Percentiles rank a stretch among this genome's conserved stretches.
Evolutionary conservation across 2,797 vertebrate genomes (phyloP).

Genomic region (Xiphorhynchus erythropygius): DNA sequence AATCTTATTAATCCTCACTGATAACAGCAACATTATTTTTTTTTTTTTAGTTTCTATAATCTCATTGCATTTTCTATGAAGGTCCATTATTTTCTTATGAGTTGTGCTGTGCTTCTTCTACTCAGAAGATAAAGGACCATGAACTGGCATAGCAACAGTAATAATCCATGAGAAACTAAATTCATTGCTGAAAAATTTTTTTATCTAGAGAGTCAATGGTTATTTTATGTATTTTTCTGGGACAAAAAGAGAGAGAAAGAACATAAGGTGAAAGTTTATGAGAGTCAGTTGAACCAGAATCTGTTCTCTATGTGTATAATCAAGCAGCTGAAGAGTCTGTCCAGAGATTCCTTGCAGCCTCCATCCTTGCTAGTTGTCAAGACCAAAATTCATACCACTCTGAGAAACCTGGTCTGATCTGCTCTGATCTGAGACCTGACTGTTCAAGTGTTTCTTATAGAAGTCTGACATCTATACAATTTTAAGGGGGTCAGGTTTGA

Average conservation of each 20-base stretch:
- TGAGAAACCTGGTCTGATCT: neutral
- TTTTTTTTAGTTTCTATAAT: neutral
- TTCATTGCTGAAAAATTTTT: neutral
- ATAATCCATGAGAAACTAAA: neutral
- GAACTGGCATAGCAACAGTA: neutral
- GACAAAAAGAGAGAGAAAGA: neutral
- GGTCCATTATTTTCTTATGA: neutral
- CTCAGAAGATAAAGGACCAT: neutral
- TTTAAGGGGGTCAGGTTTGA: neutral
- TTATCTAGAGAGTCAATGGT: neutral
- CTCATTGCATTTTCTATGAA: neutral
- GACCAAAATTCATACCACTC: neutral
- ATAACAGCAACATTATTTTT: neutral
- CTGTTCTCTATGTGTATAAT: neutral
- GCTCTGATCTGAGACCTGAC: neutral
- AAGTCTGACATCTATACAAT: neutral
- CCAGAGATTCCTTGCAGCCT: neutral
- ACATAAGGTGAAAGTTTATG: neutral
- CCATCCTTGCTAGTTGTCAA: neutral
- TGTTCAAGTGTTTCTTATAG: neutral
- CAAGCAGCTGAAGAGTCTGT: neutral
- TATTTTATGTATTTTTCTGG: neutral
- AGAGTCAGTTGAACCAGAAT: neutral
- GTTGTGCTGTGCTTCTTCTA: neutral
- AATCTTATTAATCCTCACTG: neutral